Conservation (phyloP, 1,140 invertebrate species). For the Hetaerina americana region DNA sequence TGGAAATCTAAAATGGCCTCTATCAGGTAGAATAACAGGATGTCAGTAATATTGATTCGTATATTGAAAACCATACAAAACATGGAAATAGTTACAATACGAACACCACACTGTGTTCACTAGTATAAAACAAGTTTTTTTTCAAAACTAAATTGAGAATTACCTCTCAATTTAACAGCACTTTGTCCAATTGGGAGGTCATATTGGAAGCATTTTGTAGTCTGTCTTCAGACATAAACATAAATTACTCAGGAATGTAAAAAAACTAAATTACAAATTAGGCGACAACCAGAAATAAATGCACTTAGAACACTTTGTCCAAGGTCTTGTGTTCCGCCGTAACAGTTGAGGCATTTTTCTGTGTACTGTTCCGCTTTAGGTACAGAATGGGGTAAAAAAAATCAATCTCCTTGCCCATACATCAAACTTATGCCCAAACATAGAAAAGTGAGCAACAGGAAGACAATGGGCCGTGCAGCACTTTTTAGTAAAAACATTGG, state of each 20-base stretch:
- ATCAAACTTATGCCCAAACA: background rate
- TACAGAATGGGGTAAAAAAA: background rate
- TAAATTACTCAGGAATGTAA: background rate
- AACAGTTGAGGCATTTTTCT: background rate
- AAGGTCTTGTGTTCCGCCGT: background rate
- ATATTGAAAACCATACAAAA: background rate
- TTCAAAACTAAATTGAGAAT: background rate
- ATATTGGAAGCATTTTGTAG: background rate
- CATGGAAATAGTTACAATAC: background rate
- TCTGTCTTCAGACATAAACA: background rate
- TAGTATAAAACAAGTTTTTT: background rate
- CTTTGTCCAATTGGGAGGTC: background rate
- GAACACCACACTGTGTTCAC: background rate
- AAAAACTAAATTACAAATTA: background rate
- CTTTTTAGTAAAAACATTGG: background rate
- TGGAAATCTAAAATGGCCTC: background rate
- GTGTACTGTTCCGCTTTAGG: background rate
- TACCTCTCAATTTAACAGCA: background rate
- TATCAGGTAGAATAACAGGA: background rate
- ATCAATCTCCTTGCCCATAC: background rate
- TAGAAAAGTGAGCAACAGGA: background rate
- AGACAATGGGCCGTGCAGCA: background rate
- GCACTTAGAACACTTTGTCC: background rate
- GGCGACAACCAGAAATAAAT: background rate
- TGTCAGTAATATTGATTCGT: background rate